Evolutionary conservation across 2,888 invertebrate genomes (phyloP), one percentile per base, ranked within the genome.

Genomic region (Antheraea assamensis): DNA sequence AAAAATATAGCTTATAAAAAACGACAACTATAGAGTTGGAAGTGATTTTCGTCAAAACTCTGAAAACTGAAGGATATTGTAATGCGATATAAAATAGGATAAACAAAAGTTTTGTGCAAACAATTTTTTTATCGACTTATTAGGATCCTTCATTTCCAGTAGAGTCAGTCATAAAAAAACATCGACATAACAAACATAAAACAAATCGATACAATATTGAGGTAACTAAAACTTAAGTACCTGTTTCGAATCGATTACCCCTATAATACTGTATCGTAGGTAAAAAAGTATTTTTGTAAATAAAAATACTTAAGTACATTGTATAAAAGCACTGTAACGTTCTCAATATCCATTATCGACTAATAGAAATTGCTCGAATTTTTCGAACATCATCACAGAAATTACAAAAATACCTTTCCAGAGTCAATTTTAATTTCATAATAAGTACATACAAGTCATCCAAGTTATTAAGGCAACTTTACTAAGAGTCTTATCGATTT

Each of bases 181-280:
- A 30, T 64, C 27, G 17, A 64, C 30, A 64, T 30, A 15, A 64
- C 27, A 27, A 17, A 27, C 27, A 64, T 1, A 27, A 55, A 61
- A 8, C 4, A 17, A 17, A 64, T 64, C 61, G 30, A 64, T 30
- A 64, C 3, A 27, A 30, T 64, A 64, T 17, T 64, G 61, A 64
- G 61, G 30, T 64, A 30, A 64, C 61, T 64, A 27, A 64, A 64
- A 64, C 3, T 64, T 64, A 64, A 64, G 61, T 30, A 30, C 30
- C 27, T 30, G 17, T 0, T 64, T 27, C 17, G 27, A 30, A 58
- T 24, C 24, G 7, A 58, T 58, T 58, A 24, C 17, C 13, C 27
- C 30, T 30, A 15, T 64, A 61, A 61, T 61, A 64, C 58, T 58
- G 2, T 58, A n/a, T 4, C 61, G 15, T 30, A 30, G 27, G 27